A percentile compares a stretch with the other conserved stretches of the same genome.
phyloP scores from a whole-genome alignment of 2,797 vertebrate species.

The Platyrinchus mystaceus region DNA sequence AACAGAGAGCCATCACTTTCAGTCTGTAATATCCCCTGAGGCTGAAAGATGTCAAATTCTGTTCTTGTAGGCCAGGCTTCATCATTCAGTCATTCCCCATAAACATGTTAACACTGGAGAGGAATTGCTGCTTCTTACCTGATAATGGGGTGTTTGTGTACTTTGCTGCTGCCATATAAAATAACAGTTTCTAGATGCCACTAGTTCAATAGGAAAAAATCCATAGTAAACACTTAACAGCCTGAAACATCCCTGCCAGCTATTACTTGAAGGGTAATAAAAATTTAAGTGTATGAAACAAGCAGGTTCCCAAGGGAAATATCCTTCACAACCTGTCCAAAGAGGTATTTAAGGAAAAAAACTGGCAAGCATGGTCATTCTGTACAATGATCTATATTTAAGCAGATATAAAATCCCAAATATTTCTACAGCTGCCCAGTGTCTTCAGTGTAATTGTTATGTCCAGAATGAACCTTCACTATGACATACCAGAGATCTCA shows the following conservation, averaged over 20 bases:
- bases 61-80: neutral
- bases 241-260: neutral
- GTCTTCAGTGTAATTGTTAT: neutral
- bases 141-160: neutral
- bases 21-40: neutral
- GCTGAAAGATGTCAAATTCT: neutral
- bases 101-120: neutral
- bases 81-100: neutral
- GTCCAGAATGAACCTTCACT: neutral
- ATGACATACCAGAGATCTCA: neutral
- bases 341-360: neutral
- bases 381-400: neutral
- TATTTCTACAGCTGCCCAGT: neutral
- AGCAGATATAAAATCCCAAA: neutral
- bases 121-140: neutral
- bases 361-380: fast-evolving
- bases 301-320: neutral
- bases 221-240: neutral
- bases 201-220: constrained; percentile 14
- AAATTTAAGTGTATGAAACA: neutral
- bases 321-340: neutral
- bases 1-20: neutral
- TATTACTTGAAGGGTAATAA: neutral
- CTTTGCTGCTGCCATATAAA: neutral
- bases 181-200: neutral